These are phyloP conservation scores for Orthosia incerta DNA, from an alignment of 2,888 invertebrate species.

Conservation along the genomic window DNA sequence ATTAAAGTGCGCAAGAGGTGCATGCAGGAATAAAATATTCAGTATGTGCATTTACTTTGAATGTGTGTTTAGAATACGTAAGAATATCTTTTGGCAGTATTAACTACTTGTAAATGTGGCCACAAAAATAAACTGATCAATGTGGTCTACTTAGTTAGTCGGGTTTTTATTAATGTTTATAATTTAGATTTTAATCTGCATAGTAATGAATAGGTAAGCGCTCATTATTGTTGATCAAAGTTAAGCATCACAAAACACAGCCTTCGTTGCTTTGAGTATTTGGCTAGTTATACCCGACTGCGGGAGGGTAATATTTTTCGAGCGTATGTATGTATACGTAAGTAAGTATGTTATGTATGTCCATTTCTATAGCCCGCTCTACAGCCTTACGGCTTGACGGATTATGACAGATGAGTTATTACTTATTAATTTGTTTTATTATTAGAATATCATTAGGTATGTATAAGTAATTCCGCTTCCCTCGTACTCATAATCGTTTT, in stretches of 20 bases:
- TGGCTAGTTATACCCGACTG: background rate
- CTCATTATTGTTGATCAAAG: conserved; percentile 14
- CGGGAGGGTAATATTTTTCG: too few relatives aligned
- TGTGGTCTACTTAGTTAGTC: background rate
- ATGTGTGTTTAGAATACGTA: background rate
- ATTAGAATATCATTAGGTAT: conserved; percentile 6
- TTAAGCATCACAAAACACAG: background rate
- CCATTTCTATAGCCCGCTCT: too few relatives aligned
- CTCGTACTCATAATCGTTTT: conserved; percentile 25
- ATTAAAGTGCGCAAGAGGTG: conserved; percentile 7
- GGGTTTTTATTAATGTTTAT: background rate
- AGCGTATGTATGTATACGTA: too few relatives aligned
- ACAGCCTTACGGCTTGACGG: too few relatives aligned
- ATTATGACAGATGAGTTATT: too few relatives aligned
- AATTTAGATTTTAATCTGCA: conserved; percentile 19
- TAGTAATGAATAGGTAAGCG: background rate
- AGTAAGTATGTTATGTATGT: too few relatives aligned
- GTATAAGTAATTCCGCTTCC: conserved; percentile 14
- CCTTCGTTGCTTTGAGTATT: background rate
- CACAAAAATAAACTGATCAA: background rate
- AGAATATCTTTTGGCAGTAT: background rate
- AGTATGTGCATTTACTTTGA: background rate
- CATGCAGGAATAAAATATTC: background rate
- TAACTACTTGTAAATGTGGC: background rate
- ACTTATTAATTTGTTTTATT: too few relatives aligned